A percentile compares a stretch with the other conserved stretches of the same genome.
Conservation (phyloP, 2,113 vertebrate genomes). For the Agelaius phoeniceus region DNA sequence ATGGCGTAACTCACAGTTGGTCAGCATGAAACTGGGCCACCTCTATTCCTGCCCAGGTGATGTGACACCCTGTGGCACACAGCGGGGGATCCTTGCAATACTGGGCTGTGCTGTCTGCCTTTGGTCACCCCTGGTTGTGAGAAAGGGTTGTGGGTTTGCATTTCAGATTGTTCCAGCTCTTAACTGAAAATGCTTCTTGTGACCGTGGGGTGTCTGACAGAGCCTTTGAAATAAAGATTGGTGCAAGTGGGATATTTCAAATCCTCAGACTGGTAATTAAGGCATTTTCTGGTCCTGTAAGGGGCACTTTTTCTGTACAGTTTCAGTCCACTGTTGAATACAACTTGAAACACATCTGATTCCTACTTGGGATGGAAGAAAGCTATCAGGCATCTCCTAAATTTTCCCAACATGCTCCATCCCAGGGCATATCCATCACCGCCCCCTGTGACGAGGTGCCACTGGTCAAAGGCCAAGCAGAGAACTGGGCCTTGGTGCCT, state of each 20-base stretch:
- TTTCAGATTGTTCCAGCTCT: background rate
- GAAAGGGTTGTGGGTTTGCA: background rate
- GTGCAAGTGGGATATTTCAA: background rate
- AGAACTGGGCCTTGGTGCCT: conserved; percentile 81
- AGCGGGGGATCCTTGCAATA: background rate
- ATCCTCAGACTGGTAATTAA: background rate
- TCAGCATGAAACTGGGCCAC: background rate
- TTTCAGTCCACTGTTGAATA: background rate
- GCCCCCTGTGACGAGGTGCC: conserved; percentile 87
- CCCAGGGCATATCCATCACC: conserved; percentile 76
- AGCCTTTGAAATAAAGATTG: background rate
- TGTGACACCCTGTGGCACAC: too few species aligned
- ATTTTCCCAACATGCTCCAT: conserved; percentile 83
- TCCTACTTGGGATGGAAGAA: conserved; percentile 87
- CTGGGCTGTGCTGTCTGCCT: background rate
- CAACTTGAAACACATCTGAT: background rate
- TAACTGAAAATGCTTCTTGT: background rate
- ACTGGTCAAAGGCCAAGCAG: conserved; percentile 83
- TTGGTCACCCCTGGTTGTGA: background rate
- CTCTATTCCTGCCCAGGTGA: background rate
- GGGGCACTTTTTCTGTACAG: background rate
- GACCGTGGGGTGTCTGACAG: rapidly evolving
- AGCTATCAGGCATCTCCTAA: conserved; percentile 75
- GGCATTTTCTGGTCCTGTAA: background rate
- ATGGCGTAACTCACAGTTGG: rapidly evolving